Base-by-base conservation (phyloP, 92 coral and sea anemone species). In the Porites evermanni region DNA sequence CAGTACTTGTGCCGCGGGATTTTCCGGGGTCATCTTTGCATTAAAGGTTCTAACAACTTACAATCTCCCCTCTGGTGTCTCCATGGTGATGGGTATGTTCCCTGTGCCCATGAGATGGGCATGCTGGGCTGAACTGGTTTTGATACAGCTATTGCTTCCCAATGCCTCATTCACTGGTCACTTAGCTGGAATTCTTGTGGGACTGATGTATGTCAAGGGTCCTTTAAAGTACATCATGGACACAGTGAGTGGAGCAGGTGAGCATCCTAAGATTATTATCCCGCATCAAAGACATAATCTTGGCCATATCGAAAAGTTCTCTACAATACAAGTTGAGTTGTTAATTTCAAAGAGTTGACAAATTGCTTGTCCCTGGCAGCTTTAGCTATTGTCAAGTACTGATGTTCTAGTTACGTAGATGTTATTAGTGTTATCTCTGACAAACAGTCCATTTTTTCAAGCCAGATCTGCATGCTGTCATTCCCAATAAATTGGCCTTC, bases 101-200 rank as follows among this genome's bases (percentile, higher is more conserved):
- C 97, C 92, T 13, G 96, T 97, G 44, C 99, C 99, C 1, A 88
- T 89, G 86, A 89, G 95, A 50, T 93, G 92, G 89, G 99, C 99
- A 7, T 97, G 95, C 72, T 97, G 99, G 99, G 98, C 86, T 23
- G 99, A 97, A 81, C 92, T 97, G 64, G 65, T 95, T 52, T 64
- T 97, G 23, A 97, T 97, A 51, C 98, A 97, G 82, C 82, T 97
- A 17, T 83, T 97, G 2, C 91, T 97, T 12, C 98, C 99, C 21
- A 90, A 86, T 80, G 98, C 93, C 8, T 97, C 99, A 78, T 97
- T 97, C 78, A 97, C 99, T 73, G 99, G 99, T 38, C 99, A 97
- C 73, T 73, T 97, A 9, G 99, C 99, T 60, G 99, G 99, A 20
- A 97, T 97, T 21, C 79, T 97, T 64, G 98, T 97, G 16, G 99